Evolutionary conservation across 2,888 invertebrate genomes (phyloP).

Genomic region (Synanthedon myopaeformis): DNA sequence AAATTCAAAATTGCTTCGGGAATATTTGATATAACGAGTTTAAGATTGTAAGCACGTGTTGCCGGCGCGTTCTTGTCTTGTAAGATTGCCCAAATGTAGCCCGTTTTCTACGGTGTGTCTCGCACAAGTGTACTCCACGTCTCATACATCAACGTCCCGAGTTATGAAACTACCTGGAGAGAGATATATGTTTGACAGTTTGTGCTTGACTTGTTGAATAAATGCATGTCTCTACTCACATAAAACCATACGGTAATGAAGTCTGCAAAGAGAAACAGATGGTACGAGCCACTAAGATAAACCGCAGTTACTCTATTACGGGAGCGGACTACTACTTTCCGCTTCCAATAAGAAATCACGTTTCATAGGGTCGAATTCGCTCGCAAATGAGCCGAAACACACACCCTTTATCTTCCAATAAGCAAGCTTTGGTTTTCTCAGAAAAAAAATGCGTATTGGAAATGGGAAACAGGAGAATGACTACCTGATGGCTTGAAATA

Average conservation of each 20-base stretch:
- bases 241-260: not conserved
- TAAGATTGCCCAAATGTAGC: slow-evolving; percentile 46
- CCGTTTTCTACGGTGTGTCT: slow-evolving; percentile 19
- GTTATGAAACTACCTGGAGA: slow-evolving; percentile 49
- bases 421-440: slow-evolving; percentile 44
- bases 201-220: slow-evolving; percentile 11
- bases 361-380: slow-evolving; percentile 46
- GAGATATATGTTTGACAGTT: slow-evolving; percentile 44
- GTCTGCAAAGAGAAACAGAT: slow-evolving; percentile 18
- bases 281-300: slow-evolving; percentile 31
- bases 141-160: slow-evolving; percentile 53
- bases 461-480: slow-evolving; percentile 33
- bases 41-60: slow-evolving; percentile 58
- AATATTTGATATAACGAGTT: slow-evolving; percentile 52
- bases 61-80: slow-evolving; percentile 26
- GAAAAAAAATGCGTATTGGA: slow-evolving; percentile 33
- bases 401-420: slow-evolving; percentile 62
- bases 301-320: slow-evolving; percentile 37
- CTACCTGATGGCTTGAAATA: slow-evolving; percentile 57
- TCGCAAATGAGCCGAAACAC: slow-evolving; percentile 65
- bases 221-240: not conserved
- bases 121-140: slow-evolving; percentile 18
- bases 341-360: slow-evolving; percentile 58
- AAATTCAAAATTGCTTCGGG: slow-evolving; percentile 50
- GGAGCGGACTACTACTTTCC: slow-evolving; percentile 32